Evolutionary conservation across 2,888 invertebrate genomes (phyloP).

Genomic region (Theretra japonica): DNA sequence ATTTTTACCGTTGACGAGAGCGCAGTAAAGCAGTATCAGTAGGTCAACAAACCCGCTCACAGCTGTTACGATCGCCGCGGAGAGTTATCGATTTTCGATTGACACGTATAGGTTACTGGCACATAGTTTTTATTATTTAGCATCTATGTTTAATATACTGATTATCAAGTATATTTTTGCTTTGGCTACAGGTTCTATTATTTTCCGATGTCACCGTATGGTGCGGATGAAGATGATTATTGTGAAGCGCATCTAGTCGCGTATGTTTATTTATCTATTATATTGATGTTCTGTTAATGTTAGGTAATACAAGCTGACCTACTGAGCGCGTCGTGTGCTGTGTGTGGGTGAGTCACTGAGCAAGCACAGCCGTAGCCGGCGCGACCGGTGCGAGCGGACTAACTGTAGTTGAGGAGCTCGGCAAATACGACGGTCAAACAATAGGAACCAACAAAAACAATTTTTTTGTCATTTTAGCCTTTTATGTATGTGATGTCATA

Average conservation of each 20-base stretch:
- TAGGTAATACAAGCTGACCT: constrained; percentile 1
- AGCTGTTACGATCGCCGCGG: constrained; percentile 8
- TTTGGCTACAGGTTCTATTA: neutral
- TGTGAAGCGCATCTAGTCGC: neutral
- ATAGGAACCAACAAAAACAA: neutral
- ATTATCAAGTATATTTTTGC: no score
- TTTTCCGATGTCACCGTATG: neutral
- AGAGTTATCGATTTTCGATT: constrained; percentile 11
- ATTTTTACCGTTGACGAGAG: neutral
- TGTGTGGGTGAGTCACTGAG: neutral
- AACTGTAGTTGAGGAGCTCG: neutral
- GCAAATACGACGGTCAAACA: neutral
- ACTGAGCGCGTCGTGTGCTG: neutral
- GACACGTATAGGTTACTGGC: constrained; percentile 21
- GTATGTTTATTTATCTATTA: neutral
- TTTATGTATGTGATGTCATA: neutral
- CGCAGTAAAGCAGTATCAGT: constrained; percentile 16
- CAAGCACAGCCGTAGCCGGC: constrained; percentile 3
- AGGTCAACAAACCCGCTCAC: constrained; percentile 22
- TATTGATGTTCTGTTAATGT: neutral
- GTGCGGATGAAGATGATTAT: neutral
- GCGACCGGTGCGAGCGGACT: neutral
- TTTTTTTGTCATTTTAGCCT: neutral
- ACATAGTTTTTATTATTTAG: neutral
- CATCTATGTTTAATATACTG: no score